A percentile compares a stretch with the other conserved stretches of the same genome.
Conservation (phyloP, 2,113 vertebrate genomes). For the Edolisoma coerulescens region DNA sequence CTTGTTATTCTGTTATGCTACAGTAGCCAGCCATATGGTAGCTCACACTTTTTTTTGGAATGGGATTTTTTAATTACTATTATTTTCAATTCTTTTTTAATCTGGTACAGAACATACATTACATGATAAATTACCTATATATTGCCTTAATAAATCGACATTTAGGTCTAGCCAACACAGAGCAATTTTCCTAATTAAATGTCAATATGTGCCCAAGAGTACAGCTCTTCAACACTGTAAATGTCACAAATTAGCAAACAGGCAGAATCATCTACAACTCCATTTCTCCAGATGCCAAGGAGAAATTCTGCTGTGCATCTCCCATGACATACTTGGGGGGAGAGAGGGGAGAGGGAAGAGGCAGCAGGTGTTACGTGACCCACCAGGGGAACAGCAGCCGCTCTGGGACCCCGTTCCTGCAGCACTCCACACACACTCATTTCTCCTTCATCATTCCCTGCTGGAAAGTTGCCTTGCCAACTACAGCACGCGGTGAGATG, state of each 20-base stretch:
- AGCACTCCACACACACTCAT: accelerated
- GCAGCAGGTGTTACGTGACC: neutral
- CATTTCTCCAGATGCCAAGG: neutral
- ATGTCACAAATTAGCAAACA: neutral
- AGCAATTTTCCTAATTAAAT: slow-evolving; percentile 29
- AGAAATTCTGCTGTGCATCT: neutral
- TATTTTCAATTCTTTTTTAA: neutral
- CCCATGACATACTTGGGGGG: accelerated
- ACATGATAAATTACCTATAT: neutral
- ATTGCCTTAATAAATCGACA: neutral
- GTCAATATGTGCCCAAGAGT: neutral
- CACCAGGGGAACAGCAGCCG: neutral
- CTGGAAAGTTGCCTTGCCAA: neutral
- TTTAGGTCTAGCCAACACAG: neutral
- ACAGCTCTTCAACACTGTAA: neutral
- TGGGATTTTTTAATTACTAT: neutral
- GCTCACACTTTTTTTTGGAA: neutral
- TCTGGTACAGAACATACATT: neutral
- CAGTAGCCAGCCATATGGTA: neutral
- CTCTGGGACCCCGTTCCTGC: neutral
- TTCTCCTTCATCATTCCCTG: neutral
- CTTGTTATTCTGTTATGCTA: neutral
- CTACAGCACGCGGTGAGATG: neutral
- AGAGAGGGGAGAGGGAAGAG: neutral
- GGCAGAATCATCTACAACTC: neutral